Evolutionary conservation across 2,113 vertebrate species (phyloP).

Genomic region (Origma solitaria): DNA sequence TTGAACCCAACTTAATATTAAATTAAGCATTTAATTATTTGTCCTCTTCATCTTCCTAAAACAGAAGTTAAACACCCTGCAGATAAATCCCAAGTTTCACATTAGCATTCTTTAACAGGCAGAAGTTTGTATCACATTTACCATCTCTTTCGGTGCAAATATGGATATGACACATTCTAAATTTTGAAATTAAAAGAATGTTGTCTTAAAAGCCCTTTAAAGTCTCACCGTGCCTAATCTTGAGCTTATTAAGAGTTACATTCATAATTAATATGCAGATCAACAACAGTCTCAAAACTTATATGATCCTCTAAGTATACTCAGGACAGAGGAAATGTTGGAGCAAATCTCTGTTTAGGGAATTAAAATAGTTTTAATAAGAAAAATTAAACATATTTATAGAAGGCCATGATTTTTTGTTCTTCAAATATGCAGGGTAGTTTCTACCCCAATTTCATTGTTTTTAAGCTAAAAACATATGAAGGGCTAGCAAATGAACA

Average conservation of each 20-base stretch:
- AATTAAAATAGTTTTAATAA: background rate
- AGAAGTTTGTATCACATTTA: background rate
- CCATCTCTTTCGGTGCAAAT: background rate
- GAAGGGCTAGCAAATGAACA: background rate
- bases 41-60: background rate
- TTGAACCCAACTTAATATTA: background rate
- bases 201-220: background rate
- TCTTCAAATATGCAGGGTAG: background rate
- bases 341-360: background rate
- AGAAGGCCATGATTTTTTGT: rapidly evolving
- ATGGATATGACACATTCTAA: background rate
- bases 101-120: background rate
- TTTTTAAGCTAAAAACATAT: background rate
- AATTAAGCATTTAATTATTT: background rate
- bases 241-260: background rate
- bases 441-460: background rate
- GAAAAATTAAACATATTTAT: background rate
- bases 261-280: background rate
- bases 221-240: background rate
- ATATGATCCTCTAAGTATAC: background rate
- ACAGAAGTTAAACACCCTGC: background rate
- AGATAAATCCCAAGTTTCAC: background rate
- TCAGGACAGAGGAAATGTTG: background rate
- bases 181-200: background rate
- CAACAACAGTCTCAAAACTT: background rate